Evolutionary conservation across 2,797 vertebrate genomes (phyloP), one percentile per base, ranked within the genome.

Genomic region (Silurus aristotelis): DNA sequence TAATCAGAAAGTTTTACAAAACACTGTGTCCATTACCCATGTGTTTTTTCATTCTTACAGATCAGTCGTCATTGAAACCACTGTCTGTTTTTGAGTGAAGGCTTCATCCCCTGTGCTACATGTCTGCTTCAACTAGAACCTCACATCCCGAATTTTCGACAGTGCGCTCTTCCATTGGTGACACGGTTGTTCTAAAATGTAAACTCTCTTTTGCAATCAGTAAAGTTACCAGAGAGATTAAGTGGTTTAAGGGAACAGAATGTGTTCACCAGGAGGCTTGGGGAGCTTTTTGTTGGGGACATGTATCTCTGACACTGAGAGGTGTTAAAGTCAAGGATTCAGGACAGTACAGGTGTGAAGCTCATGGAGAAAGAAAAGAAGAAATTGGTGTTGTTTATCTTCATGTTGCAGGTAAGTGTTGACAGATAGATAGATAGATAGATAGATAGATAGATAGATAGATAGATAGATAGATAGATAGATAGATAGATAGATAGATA

Each of bases 181-280:
- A 73, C 66, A 72, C 73, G 12, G 63, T 78, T 56, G 56, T 60
- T 20, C 76, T 89, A 25, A 60, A 56, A 66, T 89, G 86, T 67
- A n/a, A 75, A 8, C 79, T 89, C 27, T 67, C 82, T 72, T 48
- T 78, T 38, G 48, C 64, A 48, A 68, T 6, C 20, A 86, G 82
- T 78, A 52, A 46, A 13, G 84, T 61, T 78, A 60, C 31, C 80
- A 85, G 73, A 83, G 79, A 85, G 58, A 84, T 88, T 48, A 76
- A 67, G 31, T 88, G 88, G 88, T 86, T 82, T 77, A 83, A 64
- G 25, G 72, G 76, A n/a, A 79, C 76, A 12, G 43, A 87, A 76
- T 84, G 83, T 60, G 31, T 60, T 38, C 82, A 63, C 52, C 80
- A 84, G n/a, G 17, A n/a, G 15, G 83, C 64, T 76, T 89, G 0